Evolutionary conservation across 1,140 invertebrate species (phyloP).

Genomic region (Drosophila suzukii): DNA sequence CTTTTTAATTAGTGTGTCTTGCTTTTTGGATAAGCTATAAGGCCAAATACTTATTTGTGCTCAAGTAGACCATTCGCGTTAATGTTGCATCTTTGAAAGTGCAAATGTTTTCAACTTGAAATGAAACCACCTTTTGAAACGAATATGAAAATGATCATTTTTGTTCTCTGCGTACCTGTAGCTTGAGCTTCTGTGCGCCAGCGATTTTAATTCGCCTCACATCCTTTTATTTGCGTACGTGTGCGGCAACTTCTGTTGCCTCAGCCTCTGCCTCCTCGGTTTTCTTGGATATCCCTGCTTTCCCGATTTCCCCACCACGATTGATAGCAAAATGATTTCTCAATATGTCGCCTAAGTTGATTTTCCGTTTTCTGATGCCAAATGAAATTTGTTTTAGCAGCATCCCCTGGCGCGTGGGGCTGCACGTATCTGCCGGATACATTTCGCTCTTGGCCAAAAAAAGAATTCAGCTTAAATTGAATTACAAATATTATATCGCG

Average conservation of each 20-base stretch:
- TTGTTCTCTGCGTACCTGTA: slow-evolving; percentile 7
- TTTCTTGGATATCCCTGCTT: slow-evolving; percentile 3
- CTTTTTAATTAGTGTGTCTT: no score
- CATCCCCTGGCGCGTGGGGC: background rate
- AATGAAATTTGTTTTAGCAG: slow-evolving; percentile 53
- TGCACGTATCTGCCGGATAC: slow-evolving; percentile 30
- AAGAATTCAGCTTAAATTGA: slow-evolving; percentile 45
- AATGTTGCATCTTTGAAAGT: no score
- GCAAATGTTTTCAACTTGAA: no score
- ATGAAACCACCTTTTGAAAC: no score
- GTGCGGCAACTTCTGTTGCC: slow-evolving; percentile 34
- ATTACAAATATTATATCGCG: slow-evolving; percentile 42
- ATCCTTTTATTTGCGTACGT: slow-evolving; percentile 80
- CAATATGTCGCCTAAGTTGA: slow-evolving; percentile 65
- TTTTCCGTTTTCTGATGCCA: slow-evolving; percentile 46
- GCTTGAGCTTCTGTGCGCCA: slow-evolving; percentile 20
- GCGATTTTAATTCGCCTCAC: slow-evolving; percentile 76
- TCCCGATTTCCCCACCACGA: slow-evolving; percentile 22
- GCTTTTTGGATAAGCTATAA: no score
- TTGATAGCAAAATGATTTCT: slow-evolving; percentile 77
- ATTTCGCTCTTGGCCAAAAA: slow-evolving; percentile 18
- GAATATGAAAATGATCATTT: background rate
- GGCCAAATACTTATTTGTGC: no score
- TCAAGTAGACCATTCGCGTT: no score
- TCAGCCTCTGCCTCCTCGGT: background rate